Conservation (phyloP, 53 echinoderm and acorn worm species). For the Antedon mediterranea region DNA sequence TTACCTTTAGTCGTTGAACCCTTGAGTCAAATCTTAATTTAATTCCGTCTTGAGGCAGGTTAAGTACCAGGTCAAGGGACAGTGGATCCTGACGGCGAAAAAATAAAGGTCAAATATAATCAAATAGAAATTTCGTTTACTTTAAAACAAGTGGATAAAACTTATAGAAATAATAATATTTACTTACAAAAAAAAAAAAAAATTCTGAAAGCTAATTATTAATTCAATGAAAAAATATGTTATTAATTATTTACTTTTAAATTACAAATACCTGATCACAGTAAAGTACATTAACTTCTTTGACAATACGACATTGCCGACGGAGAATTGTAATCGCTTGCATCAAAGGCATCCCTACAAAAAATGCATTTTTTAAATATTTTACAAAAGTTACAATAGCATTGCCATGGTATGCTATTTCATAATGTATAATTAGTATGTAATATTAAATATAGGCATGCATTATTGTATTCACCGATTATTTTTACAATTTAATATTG, state of each 20-base stretch:
- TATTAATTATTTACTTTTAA: background rate
- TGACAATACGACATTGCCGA: slow-evolving; percentile 82
- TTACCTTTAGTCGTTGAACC: slow-evolving; percentile 74
- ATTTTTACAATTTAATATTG: too few relatives aligned
- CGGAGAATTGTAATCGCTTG: slow-evolving; percentile 95
- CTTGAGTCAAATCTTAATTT: slow-evolving; percentile 78
- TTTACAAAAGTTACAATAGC: too few relatives aligned
- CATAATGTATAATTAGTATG: too few relatives aligned
- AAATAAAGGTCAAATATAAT: too few relatives aligned
- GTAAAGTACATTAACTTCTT: slow-evolving; percentile 90
- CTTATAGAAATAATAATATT: too few relatives aligned
- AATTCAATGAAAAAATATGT: background rate
- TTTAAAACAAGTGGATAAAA: too few relatives aligned
- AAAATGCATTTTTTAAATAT: background rate
- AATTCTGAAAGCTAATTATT: background rate
- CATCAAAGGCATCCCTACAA: slow-evolving; percentile 87
- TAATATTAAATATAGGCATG: too few relatives aligned
- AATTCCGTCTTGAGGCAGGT: slow-evolving; percentile 81
- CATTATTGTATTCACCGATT: too few relatives aligned
- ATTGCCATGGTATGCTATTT: too few relatives aligned
- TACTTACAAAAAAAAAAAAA: background rate
- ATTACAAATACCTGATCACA: slow-evolving; percentile 58
- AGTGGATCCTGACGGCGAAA: slow-evolving; percentile 82
- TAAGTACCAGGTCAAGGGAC: slow-evolving; percentile 71
- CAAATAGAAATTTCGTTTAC: too few relatives aligned